Conservation (phyloP, 2,113 vertebrate genomes). For the Mesitornis unicolor region DNA sequence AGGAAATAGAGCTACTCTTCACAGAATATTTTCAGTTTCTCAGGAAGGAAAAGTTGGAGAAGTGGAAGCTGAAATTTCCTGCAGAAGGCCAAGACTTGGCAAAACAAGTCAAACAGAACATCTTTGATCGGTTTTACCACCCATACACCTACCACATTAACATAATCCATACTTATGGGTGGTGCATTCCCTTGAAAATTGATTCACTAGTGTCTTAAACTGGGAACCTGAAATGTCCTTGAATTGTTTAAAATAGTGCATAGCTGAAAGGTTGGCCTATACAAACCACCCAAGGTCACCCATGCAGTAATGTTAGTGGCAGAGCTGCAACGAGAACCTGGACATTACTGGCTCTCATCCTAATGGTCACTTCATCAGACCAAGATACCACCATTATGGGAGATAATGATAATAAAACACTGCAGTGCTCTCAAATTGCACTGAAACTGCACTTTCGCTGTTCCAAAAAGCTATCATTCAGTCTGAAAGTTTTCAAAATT, state of each 20-base stretch:
- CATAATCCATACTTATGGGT: neutral
- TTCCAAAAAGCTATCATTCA: slow-evolving; percentile 25
- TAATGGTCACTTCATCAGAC: slow-evolving; percentile 24
- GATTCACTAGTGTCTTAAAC: neutral
- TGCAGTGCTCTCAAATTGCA: neutral
- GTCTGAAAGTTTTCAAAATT: slow-evolving; percentile 49
- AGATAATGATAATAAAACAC: slow-evolving; percentile 25
- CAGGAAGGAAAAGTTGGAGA: neutral
- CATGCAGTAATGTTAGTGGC: neutral
- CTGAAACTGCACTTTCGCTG: slow-evolving; percentile 37
- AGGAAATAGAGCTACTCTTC: neutral
- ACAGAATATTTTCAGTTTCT: neutral
- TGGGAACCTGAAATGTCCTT: neutral
- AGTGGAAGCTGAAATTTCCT: neutral
- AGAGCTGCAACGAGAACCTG: slow-evolving; percentile 17
- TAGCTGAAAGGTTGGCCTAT: neutral
- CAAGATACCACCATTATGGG: neutral
- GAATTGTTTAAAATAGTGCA: neutral
- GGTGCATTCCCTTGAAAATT: neutral
- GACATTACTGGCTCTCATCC: slow-evolving; percentile 24
- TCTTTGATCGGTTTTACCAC: neutral
- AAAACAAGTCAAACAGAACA: neutral
- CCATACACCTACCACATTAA: neutral
- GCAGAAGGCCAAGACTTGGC: neutral
- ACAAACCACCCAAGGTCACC: neutral